Percentiles rank a stretch among this genome's conserved stretches.
Conservation (phyloP, 2,888 invertebrate species). For the Sarcophaga subvicina region DNA sequence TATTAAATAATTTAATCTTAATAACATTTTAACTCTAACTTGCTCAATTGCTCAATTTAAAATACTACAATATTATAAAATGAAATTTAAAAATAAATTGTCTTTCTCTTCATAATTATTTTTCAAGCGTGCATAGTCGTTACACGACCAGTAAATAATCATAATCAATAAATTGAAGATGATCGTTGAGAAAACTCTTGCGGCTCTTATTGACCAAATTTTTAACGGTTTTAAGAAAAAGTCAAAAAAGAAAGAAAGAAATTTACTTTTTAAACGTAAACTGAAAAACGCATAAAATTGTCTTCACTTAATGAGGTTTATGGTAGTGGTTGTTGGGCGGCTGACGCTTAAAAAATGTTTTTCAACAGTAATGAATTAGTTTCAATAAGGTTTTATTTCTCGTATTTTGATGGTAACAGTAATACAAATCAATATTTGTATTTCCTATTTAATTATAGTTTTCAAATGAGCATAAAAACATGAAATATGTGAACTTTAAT, state of each 20-base stretch:
- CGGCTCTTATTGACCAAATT: neutral
- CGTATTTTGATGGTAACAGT: neutral
- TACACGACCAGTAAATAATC: neutral
- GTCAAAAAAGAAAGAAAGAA: neutral
- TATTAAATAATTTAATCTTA: too few relatives aligned
- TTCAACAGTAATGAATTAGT: neutral
- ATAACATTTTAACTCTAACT: too few relatives aligned
- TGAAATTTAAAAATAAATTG: neutral
- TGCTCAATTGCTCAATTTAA: too few relatives aligned
- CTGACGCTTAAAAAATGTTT: neutral
- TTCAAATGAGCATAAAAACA: neutral
- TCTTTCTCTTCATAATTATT: neutral
- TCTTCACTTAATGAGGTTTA: neutral
- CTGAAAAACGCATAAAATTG: neutral
- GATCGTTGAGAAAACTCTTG: neutral
- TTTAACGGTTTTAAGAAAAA: neutral
- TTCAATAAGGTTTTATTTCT: neutral
- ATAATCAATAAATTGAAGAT: neutral
- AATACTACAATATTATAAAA: neutral
- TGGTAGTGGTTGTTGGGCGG: neutral
- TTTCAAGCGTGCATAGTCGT: neutral
- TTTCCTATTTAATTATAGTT: neutral
- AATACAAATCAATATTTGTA: neutral
- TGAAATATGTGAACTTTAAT: neutral
- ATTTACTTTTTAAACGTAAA: neutral